phyloP scores from a whole-genome alignment of 2,113 vertebrate genomes.

The Toxotes chatareus region DNA sequence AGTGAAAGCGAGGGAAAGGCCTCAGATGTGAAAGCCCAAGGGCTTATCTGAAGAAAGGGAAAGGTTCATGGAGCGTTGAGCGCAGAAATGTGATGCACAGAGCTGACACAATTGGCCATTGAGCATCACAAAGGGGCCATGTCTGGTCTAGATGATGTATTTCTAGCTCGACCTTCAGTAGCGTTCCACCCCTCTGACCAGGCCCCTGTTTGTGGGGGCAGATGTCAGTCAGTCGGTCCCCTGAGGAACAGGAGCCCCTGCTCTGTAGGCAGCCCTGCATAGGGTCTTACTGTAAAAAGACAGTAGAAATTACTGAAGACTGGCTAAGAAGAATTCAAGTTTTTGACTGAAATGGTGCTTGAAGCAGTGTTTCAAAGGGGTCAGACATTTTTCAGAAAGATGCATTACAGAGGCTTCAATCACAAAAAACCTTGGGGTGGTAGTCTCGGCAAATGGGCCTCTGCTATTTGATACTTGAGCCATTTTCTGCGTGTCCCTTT shows the following conservation, averaged over 20 bases:
- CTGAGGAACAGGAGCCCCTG: conserved; percentile 1
- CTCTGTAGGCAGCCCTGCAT: conserved; percentile 32
- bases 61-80: conserved; percentile 40
- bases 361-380: conserved; percentile 23
- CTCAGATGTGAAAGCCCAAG: conserved; percentile 49
- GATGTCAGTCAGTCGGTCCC: conserved; percentile 52
- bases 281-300: conserved; percentile 44
- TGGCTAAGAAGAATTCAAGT: conserved; percentile 11
- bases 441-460: background rate
- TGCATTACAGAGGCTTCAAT: conserved; percentile 18
- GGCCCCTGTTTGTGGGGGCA: conserved; percentile 50
- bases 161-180: conserved; percentile 36
- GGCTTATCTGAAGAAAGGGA: conserved; percentile 45
- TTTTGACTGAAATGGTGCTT: conserved; percentile 36
- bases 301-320: conserved; percentile 42
- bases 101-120: conserved; percentile 39
- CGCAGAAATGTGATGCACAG: conserved; percentile 60
- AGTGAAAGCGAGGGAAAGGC: conserved; percentile 40
- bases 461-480: conserved; percentile 28
- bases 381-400: conserved; percentile 7
- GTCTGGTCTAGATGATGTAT: conserved; percentile 46
- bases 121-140: conserved; percentile 42
- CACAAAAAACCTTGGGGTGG: background rate
- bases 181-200: conserved; percentile 42
- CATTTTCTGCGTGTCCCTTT: background rate